Base-by-base conservation (phyloP, 1,140 invertebrate genomes). In the Calephelis nemesis region DNA sequence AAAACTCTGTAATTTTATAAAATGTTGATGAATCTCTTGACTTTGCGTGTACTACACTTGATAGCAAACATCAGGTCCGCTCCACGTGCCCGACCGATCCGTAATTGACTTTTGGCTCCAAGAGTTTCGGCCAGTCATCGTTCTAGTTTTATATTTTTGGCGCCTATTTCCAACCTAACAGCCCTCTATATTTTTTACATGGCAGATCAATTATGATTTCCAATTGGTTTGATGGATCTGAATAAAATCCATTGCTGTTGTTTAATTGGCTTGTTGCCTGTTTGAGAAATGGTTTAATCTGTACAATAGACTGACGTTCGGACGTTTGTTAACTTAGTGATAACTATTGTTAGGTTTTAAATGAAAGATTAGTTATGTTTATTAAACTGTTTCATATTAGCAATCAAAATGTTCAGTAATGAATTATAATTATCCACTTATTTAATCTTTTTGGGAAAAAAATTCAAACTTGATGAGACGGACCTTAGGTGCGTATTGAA, bases 141-240 rank as follows among this genome's bases (percentile, higher is more conserved):
- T 74, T 85, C 85, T 87, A 87, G 87, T 88, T 90, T 87, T 88
- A 82, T 88, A 86, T 90, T 90, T 85, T 88, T 88, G 85, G 84
- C 85, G 88, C 84, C 86, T 87, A 88, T 85, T 84, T 79, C 85
- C 81, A 79, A 81, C 81, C 82, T 85, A 85, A 83, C 84, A 88
- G 82, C 83, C 87, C 85, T 85, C 79, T 83, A 85, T 84, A 84
- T 88, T 89, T 90, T 90, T 90, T 90, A 89, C 81, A 84, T 82
- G 82, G 77, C 82, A 85, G 88, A 88, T 89, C 88, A 91, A 91
- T 91, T 91, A 89, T 89, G 87, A 91, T 88, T 87, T 84, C 85
- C 82, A 89, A 89, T 88, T 88, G 87, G 85, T 88, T 91, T 88
- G 85, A 91, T 91, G 88, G 86, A 91, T 88, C 84, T 86, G 83